phyloP scores from a whole-genome alignment of 2,888 invertebrate species.

The Druceiella hillmani region DNA sequence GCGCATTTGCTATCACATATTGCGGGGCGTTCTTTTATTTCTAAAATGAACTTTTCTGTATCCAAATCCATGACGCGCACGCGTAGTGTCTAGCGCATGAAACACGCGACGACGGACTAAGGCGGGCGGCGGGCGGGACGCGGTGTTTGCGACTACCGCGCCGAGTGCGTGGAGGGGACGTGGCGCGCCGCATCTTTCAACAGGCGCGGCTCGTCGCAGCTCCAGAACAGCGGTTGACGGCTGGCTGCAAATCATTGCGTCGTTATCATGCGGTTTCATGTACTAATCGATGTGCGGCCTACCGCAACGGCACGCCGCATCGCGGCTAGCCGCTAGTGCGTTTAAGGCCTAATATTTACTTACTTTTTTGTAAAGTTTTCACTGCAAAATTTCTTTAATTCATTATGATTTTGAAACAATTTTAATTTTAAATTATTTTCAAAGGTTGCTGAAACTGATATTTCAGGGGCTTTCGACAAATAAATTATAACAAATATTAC shows the following conservation, averaged over 20 bases:
- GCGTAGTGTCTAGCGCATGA: slow-evolving; percentile 4
- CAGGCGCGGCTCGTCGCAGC: slow-evolving; percentile 13
- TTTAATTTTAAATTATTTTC: no score
- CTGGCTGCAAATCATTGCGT: slow-evolving; percentile 8
- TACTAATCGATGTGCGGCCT: slow-evolving; percentile 11
- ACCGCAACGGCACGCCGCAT: slow-evolving; percentile 9
- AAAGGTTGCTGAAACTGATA: no score
- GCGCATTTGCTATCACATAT: slow-evolving; percentile 11
- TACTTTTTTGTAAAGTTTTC: no score
- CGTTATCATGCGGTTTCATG: slow-evolving; percentile 11
- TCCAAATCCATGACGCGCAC: slow-evolving; percentile 8
- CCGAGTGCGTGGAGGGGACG: slow-evolving; percentile 13
- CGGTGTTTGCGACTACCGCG: slow-evolving; percentile 13
- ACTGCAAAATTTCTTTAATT: no score
- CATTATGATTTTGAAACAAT: no score
- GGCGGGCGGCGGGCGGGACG: slow-evolving; percentile 6
- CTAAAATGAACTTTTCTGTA: slow-evolving; percentile 7
- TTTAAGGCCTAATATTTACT: no score
- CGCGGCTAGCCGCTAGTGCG: no score
- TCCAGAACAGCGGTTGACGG: slow-evolving; percentile 4
- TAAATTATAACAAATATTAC: no score
- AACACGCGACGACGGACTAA: no score
- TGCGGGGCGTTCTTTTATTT: slow-evolving; percentile 7
- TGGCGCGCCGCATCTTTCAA: slow-evolving; percentile 10
- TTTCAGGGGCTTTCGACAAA: no score